A percentile compares a stretch with the other conserved stretches of the same genome.
Conservation (phyloP, 2,888 invertebrate genomes). For the Synergus japonicus region DNA sequence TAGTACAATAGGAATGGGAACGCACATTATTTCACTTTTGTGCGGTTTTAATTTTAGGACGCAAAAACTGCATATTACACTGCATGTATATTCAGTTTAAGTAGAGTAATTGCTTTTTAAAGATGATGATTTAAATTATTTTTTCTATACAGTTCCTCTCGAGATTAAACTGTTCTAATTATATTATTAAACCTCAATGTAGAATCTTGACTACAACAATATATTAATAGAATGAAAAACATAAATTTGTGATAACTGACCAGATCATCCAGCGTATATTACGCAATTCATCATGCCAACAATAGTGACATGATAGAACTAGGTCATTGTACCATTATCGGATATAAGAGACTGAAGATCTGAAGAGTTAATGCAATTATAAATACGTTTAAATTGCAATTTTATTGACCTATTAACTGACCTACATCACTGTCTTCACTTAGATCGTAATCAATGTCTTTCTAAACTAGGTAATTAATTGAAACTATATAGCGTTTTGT, state of each 20-base stretch:
- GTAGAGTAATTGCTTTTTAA: background rate
- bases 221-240: too few relatives aligned
- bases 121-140: background rate
- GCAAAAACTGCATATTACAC: background rate
- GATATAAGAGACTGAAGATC: slow-evolving; percentile 56
- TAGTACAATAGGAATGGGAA: slow-evolving; percentile 1
- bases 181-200: too few relatives aligned
- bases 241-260: background rate
- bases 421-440: background rate
- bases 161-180: background rate
- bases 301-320: slow-evolving; percentile 61
- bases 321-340: slow-evolving; percentile 64
- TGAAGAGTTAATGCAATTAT: slow-evolving; percentile 46
- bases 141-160: background rate
- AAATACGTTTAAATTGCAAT: background rate
- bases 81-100: background rate
- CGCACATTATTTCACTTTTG: slow-evolving; percentile 5
- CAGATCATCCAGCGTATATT: slow-evolving; percentile 55
- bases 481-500: background rate
- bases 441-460: background rate
- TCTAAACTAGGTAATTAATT: too few relatives aligned
- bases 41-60: background rate
- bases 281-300: slow-evolving; percentile 64
- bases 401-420: background rate
- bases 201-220: too few relatives aligned